Evolutionary conservation across 2,888 invertebrate genomes (phyloP).

Genomic region (Eupithecia insigniata): DNA sequence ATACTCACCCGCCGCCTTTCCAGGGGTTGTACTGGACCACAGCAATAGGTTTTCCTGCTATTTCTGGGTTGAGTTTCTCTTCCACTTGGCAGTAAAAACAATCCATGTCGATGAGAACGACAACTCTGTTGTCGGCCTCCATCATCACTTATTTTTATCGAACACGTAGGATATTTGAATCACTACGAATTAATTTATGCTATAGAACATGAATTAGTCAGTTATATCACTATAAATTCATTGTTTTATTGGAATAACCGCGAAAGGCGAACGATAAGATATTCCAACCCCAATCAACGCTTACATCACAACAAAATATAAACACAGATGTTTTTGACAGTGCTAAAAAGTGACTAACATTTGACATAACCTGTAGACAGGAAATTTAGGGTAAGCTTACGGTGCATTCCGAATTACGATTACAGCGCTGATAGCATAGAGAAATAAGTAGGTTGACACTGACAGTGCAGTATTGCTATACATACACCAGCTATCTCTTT

Average conservation of each 20-base stretch:
- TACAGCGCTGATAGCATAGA: too few species aligned
- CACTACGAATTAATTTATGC: background rate
- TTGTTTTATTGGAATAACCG: background rate
- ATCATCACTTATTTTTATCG: constrained; percentile 51
- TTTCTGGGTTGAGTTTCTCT: constrained; percentile 92
- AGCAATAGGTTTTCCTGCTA: constrained; percentile 95
- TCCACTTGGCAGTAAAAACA: constrained; percentile 99
- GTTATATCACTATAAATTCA: background rate
- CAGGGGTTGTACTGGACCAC: constrained; percentile 98
- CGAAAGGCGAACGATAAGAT: background rate
- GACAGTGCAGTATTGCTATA: too few species aligned
- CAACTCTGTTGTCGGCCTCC: constrained; percentile 86
- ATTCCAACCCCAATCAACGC: background rate
- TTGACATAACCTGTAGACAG: too few species aligned
- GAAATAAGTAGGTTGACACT: too few species aligned
- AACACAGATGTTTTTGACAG: constrained; percentile 17
- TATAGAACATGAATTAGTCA: background rate
- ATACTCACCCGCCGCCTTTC: constrained; percentile 94
- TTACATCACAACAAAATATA: background rate
- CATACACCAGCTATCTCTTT: too few species aligned
- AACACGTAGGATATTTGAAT: background rate
- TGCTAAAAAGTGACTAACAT: background rate
- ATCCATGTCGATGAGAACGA: constrained; percentile 98
- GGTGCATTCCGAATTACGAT: too few species aligned
- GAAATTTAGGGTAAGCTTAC: too few species aligned